Percentiles rank a stretch among this genome's conserved stretches.
Conservation (phyloP, 1,140 invertebrate genomes). For the Dreissena polymorpha region DNA sequence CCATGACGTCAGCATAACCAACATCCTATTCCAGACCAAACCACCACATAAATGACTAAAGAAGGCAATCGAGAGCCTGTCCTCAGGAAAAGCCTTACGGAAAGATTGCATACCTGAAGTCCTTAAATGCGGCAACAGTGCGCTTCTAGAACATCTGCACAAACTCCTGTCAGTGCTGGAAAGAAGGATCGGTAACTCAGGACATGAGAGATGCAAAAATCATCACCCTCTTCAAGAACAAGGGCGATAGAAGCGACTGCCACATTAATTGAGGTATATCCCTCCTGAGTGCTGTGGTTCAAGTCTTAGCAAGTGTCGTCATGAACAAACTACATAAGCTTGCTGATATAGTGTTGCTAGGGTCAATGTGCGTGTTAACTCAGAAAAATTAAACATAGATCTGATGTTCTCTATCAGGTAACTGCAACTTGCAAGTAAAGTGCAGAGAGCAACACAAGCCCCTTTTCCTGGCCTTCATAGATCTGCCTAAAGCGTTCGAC, state of each 20-base stretch:
- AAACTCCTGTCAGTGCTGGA: conserved; percentile 1
- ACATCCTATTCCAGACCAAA: too few species aligned
- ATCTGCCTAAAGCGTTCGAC: conserved; percentile 46
- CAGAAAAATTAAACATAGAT: conserved; percentile 24
- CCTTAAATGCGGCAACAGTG: neutral
- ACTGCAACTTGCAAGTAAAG: neutral
- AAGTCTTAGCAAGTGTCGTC: conserved; percentile 1
- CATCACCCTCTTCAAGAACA: conserved; percentile 32
- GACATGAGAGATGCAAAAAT: conserved; percentile 33
- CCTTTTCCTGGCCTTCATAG: conserved; percentile 34
- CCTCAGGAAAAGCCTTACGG: too few species aligned
- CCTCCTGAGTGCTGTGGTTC: conserved; percentile 10
- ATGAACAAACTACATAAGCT: neutral
- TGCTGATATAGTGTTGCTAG: neutral
- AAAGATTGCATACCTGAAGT: neutral
- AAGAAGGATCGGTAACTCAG: neutral
- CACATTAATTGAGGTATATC: conserved; percentile 23
- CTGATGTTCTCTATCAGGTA: conserved; percentile 28
- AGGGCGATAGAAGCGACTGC: conserved; percentile 29
- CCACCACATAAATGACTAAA: too few species aligned
- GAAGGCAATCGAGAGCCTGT: too few species aligned
- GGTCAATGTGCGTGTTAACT: conserved; percentile 12
- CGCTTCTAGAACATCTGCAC: conserved; percentile 5
- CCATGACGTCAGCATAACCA: too few species aligned
- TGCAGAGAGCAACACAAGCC: conserved; percentile 24